These are phyloP conservation scores for Siniperca obscura DNA, from an alignment of 2,797 vertebrate genomes.

Conservation along the genomic window DNA sequence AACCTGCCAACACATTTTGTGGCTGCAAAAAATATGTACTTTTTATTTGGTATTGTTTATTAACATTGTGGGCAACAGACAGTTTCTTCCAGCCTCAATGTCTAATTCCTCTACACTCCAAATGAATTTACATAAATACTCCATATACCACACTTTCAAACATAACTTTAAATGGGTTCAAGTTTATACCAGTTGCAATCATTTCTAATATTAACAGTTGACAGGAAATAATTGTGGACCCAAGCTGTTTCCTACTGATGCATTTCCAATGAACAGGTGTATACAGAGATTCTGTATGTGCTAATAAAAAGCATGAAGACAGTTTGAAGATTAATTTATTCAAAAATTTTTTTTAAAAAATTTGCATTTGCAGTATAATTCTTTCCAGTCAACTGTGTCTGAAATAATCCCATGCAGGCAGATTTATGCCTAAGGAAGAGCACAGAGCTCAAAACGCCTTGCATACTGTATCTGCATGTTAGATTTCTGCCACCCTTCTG, in stretches of 20 bases:
- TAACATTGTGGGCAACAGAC: not conserved
- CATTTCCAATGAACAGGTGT: conserved; percentile 1
- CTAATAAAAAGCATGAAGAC: conserved; percentile 13
- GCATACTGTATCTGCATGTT: conserved; percentile 46
- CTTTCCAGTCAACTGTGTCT: conserved; percentile 54
- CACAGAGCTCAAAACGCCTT: conserved; percentile 25
- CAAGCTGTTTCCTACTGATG: conserved; percentile 7
- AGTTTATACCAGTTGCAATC: not conserved
- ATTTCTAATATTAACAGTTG: conserved; percentile 12
- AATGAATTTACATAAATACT: not conserved
- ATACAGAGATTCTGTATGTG: conserved; percentile 6
- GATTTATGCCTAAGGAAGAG: conserved; percentile 45
- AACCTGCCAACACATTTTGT: not conserved
- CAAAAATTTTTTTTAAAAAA: not conserved
- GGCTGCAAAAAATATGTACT: not conserved
- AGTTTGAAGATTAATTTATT: conserved; percentile 49
- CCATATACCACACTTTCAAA: not conserved
- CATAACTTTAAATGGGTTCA: not conserved
- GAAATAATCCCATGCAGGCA: conserved; percentile 53
- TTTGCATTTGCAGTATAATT: conserved; percentile 39
- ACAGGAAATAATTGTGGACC: conserved; percentile 1
- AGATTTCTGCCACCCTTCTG: conserved; percentile 43
- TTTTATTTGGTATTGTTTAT: not conserved
- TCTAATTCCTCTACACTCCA: not conserved
- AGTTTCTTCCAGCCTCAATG: not conserved